phyloP scores from a whole-genome alignment of 53 echinoderm and acorn worm genomes.

The Luidia sarsii region DNA sequence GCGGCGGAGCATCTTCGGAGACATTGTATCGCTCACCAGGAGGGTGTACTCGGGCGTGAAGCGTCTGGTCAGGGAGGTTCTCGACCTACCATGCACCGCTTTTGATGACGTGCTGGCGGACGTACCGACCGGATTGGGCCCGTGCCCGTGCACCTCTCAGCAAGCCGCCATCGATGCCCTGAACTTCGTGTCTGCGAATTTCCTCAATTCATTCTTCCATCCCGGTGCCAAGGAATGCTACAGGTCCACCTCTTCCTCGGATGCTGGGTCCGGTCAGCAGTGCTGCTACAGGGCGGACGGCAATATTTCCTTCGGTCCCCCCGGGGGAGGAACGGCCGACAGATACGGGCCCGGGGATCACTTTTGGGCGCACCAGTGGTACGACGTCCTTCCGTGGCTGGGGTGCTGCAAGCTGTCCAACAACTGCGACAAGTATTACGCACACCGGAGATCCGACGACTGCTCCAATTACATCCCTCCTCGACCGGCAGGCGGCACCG shows the following conservation, averaged over 20 bases:
- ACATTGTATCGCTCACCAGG: neutral
- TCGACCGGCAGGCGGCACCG: conserved; percentile 51
- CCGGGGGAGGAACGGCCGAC: conserved; percentile 51
- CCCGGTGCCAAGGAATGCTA: conserved; percentile 31
- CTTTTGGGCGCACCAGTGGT: conserved; percentile 11
- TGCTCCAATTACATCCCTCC: conserved; percentile 60
- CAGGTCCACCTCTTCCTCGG: conserved; percentile 19
- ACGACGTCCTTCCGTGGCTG: conserved; percentile 56
- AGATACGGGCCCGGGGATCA: conserved; percentile 16
- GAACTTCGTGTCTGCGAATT: conserved; percentile 34
- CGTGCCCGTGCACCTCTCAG: neutral
- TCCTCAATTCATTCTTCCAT: conserved; percentile 34
- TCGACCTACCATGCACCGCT: neutral
- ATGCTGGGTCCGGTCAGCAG: conserved; percentile 37
- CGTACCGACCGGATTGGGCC: neutral
- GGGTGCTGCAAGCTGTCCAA: conserved; percentile 45
- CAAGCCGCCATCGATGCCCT: neutral
- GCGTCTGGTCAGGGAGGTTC: neutral
- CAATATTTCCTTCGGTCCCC: conserved; percentile 50
- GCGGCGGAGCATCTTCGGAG: neutral
- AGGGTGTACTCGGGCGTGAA: neutral
- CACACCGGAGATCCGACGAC: conserved; percentile 58
- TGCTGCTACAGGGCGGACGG: conserved; percentile 59
- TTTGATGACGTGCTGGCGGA: neutral
- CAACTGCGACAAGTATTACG: conserved; percentile 55